phyloP scores from a whole-genome alignment of 2,888 invertebrate species.

The Drosophila dives region DNA sequence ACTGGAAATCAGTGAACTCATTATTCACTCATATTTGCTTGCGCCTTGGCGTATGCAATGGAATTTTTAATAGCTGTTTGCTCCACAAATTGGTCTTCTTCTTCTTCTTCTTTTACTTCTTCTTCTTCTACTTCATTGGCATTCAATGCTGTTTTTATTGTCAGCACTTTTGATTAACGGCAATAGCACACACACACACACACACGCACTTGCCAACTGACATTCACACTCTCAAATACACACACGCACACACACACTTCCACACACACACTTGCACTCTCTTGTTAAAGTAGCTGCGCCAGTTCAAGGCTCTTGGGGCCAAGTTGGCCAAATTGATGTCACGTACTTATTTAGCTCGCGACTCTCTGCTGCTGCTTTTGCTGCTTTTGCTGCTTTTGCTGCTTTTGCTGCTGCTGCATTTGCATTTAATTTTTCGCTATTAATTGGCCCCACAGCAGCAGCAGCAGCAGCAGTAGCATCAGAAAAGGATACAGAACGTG shows the following conservation, averaged over 20 bases:
- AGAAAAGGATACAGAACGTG: conserved; percentile 27
- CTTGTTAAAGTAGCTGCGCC: conserved; percentile 36
- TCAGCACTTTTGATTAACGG: conserved; percentile 37
- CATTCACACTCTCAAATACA: conserved; percentile 3
- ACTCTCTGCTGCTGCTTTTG: conserved; percentile 19
- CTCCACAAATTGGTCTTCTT: conserved; percentile 1
- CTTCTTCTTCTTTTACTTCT: background rate
- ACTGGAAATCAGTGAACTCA: background rate
- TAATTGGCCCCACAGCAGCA: conserved; percentile 59
- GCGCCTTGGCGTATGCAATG: conserved; percentile 24
- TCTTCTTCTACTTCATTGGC: conserved; percentile 14
- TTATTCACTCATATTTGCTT: background rate
- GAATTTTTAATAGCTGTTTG: conserved; percentile 11
- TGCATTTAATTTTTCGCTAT: conserved; percentile 52
- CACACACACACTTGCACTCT: background rate
- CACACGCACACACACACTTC: conserved; percentile 5
- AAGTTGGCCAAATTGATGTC: conserved; percentile 57
- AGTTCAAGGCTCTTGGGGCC: conserved; percentile 40
- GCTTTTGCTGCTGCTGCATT: conserved; percentile 23
- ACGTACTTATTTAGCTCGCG: conserved; percentile 44
- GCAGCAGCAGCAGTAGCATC: conserved; percentile 10
- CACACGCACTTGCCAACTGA: background rate
- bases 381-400: conserved; percentile 5
- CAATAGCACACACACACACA: conserved; percentile 2
- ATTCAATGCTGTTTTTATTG: conserved; percentile 30